Evolutionary conservation across 2,888 invertebrate species (phyloP).

Genomic region (Pasiphila rectangulata): DNA sequence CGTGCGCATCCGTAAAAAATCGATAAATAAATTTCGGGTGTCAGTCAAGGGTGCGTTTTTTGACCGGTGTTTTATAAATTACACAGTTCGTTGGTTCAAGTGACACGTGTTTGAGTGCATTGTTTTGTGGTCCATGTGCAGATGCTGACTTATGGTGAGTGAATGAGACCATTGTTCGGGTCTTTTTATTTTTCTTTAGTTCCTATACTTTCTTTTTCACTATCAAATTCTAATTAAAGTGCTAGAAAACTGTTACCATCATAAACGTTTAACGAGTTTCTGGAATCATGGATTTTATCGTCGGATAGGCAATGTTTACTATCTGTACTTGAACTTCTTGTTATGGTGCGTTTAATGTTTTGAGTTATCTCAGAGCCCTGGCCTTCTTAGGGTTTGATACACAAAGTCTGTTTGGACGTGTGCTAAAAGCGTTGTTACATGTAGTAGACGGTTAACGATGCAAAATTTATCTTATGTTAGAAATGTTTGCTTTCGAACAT

Average conservation of each 20-base stretch:
- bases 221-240: constrained; percentile 67
- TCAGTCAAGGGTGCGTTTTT: constrained; percentile 58
- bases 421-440: neutral
- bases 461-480: neutral
- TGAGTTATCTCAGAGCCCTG: constrained; percentile 18
- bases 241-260: constrained; percentile 50
- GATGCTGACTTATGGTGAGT: constrained; percentile 75
- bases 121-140: constrained; percentile 56
- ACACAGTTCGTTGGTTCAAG: constrained; percentile 38
- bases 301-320: constrained; percentile 35
- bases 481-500: neutral
- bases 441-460: neutral
- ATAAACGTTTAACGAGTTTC: constrained; percentile 64
- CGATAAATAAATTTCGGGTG: constrained; percentile 48
- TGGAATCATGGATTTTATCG: constrained; percentile 66
- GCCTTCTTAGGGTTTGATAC: constrained; percentile 6
- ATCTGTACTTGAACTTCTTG: constrained; percentile 35
- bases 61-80: constrained; percentile 50
- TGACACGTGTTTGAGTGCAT: constrained; percentile 48
- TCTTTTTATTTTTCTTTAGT: constrained; percentile 59
- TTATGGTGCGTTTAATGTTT: constrained; percentile 22
- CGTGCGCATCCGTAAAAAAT: constrained; percentile 58
- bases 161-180: constrained; percentile 70
- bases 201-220: constrained; percentile 64
- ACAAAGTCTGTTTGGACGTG: neutral